Percentiles rank a stretch among this genome's conserved stretches.
These are phyloP conservation scores for Monarcha castaneiventris DNA, from an alignment of 2,113 vertebrate genomes.

Conservation along the genomic window DNA sequence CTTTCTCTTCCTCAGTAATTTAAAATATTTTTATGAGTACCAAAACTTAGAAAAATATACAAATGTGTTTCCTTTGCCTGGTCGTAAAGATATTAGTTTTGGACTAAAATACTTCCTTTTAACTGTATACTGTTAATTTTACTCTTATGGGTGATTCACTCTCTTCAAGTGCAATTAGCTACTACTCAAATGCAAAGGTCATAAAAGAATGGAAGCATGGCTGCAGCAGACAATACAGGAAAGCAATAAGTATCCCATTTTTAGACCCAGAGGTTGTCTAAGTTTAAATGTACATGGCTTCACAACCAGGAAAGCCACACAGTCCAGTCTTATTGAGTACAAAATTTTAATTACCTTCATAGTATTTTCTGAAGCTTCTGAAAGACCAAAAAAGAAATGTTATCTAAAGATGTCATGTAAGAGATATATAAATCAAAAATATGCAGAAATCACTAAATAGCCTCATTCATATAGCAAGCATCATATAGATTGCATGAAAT, in stretches of 20 bases:
- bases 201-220: not conserved
- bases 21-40: not conserved
- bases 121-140: not conserved
- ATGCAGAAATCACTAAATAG: not conserved
- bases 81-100: not conserved
- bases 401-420: not conserved
- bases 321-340: not conserved
- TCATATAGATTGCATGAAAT: not conserved
- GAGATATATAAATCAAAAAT: not conserved
- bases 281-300: not conserved
- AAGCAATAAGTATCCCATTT: not conserved
- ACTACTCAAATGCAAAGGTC: not conserved
- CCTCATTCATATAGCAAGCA: not conserved
- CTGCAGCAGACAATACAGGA: not conserved
- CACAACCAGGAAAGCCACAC: not conserved
- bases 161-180: not conserved
- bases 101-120: not conserved
- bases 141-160: not conserved
- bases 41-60: not conserved
- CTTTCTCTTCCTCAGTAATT: not conserved
- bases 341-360: not conserved
- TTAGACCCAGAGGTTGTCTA: not conserved
- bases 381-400: not conserved
- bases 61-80: not conserved
- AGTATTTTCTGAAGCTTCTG: not conserved